These are phyloP conservation scores for Aphaenogaster floridana DNA, from an alignment of 1,140 invertebrate genomes.

Conservation along the genomic window DNA sequence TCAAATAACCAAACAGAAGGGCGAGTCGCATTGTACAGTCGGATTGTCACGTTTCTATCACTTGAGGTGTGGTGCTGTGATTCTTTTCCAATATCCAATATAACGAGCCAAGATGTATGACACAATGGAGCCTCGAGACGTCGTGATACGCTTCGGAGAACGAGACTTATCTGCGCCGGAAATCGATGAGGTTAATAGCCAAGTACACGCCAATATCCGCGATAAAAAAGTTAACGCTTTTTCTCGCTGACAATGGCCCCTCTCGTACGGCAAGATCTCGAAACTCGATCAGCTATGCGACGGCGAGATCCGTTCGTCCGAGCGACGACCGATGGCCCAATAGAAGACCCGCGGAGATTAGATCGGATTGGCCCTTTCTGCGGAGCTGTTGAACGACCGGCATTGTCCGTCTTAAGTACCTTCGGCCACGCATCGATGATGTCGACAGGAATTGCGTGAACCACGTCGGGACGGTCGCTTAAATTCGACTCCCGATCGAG, in stretches of 20 bases:
- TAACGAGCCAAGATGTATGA: not conserved
- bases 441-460: slow-evolving; percentile 41
- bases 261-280: slow-evolving; percentile 34
- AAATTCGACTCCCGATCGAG: slow-evolving; percentile 35
- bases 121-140: slow-evolving; percentile 13
- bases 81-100: slow-evolving; percentile 23
- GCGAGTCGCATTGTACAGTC: not conserved
- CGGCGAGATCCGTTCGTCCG: slow-evolving; percentile 34
- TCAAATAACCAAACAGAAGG: not conserved
- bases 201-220: slow-evolving; percentile 49
- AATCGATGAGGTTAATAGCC: slow-evolving; percentile 46
- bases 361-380: slow-evolving; percentile 55
- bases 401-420: slow-evolving; percentile 58
- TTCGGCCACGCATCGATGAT: slow-evolving; percentile 48
- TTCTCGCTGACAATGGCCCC: slow-evolving; percentile 29
- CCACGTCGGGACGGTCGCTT: slow-evolving; percentile 18
- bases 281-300: slow-evolving; percentile 35
- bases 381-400: slow-evolving; percentile 51
- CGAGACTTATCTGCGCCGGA: slow-evolving; percentile 36
- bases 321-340: slow-evolving; percentile 7
- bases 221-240: slow-evolving; percentile 27
- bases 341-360: slow-evolving; percentile 54
- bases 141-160: not conserved
- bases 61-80: not conserved
- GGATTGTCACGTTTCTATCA: slow-evolving; percentile 24